phyloP scores from a whole-genome alignment of 2,113 vertebrate species.

The Cervus canadensis region DNA sequence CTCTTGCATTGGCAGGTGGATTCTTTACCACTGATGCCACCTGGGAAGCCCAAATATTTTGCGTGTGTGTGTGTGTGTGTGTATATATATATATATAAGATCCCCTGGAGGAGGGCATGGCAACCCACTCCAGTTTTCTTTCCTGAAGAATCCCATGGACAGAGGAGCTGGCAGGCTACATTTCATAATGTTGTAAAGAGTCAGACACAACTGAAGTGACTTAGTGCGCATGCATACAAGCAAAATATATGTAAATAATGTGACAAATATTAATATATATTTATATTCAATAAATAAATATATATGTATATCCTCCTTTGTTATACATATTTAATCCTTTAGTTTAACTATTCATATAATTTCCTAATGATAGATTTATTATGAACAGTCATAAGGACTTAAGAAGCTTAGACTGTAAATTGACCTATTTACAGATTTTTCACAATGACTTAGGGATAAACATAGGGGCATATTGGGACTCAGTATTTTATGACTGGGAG shows the following conservation, averaged over 20 bases:
- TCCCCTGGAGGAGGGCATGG: not conserved
- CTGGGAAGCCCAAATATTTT: no score
- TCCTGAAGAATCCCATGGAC: not conserved
- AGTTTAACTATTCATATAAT: not conserved
- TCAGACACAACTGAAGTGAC: not conserved
- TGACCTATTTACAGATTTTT: not conserved
- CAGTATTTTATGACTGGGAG: not conserved
- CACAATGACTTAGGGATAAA: not conserved
- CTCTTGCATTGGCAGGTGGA: no score
- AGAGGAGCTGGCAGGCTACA: not conserved
- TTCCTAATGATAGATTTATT: not conserved
- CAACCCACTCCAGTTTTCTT: not conserved
- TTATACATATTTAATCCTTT: not conserved
- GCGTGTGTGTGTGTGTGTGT: no score
- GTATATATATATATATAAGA: not conserved
- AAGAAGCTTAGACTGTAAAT: not conserved
- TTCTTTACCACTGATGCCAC: no score
- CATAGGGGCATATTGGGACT: rapidly evolving
- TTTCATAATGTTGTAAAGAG: not conserved
- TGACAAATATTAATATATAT: not conserved
- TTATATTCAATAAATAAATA: not conserved
- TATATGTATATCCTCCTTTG: not conserved
- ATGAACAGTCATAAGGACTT: not conserved
- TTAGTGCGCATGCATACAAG: not conserved
- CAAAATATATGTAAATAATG: not conserved